Conservation (phyloP, 2,113 vertebrate genomes). For the Pteruthius melanotis region DNA sequence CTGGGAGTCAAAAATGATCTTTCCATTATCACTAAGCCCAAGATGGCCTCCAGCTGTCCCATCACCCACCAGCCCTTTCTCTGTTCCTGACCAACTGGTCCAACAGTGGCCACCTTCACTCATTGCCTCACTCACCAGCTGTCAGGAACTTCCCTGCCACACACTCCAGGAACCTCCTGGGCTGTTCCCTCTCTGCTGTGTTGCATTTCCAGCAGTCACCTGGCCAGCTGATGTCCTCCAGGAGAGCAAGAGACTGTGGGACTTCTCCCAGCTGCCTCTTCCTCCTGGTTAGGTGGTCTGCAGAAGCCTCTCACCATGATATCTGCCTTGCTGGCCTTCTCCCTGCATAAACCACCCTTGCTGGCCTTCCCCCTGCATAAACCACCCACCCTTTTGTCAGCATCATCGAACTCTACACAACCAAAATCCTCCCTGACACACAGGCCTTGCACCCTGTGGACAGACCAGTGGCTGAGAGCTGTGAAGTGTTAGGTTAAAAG, state of each 20-base stretch:
- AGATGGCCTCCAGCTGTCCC: not conserved
- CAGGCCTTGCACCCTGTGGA: not conserved
- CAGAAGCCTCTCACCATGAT: not conserved
- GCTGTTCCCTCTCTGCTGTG: not conserved
- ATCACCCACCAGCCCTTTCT: not conserved
- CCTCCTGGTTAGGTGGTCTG: not conserved
- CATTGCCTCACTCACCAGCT: rapidly evolving
- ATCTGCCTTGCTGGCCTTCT: not conserved
- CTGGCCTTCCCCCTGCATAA: not conserved
- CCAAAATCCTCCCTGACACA: not conserved
- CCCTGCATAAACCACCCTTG: not conserved
- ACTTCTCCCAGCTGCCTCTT: not conserved
- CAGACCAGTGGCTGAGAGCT: not conserved
- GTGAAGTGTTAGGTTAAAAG: not conserved
- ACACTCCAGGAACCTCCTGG: not conserved
- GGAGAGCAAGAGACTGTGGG: not conserved
- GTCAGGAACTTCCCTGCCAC: not conserved
- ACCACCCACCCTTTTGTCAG: not conserved
- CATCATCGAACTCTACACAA: not conserved
- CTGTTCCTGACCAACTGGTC: not conserved
- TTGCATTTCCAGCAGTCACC: not conserved
- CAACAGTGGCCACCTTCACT: not conserved
- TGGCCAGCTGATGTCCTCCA: not conserved
- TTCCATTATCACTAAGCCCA: not conserved
- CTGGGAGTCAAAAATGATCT: not conserved